A percentile compares a stretch with the other conserved stretches of the same genome.
Conservation (phyloP, 2,113 vertebrate genomes). For the Ginglymostoma cirratum region DNA sequence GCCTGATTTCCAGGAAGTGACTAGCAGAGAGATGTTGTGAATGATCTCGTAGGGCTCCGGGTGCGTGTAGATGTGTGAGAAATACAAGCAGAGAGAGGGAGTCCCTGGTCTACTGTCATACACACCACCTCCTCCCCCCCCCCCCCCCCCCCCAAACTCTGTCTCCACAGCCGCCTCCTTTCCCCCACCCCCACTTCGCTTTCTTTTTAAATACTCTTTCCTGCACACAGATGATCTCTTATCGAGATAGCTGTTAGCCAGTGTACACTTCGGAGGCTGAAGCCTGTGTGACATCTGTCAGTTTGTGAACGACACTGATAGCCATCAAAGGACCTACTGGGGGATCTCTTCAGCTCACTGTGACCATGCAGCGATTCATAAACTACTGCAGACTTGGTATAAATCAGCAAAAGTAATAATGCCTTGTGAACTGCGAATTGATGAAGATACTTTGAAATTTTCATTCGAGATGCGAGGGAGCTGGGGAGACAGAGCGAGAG, state of each 20-base stretch:
- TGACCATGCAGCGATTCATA: conserved; percentile 46
- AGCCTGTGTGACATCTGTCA: conserved; percentile 43
- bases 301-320: conserved; percentile 50
- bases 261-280: conserved; percentile 42
- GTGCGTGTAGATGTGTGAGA: conserved; percentile 16
- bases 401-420: conserved; percentile 45
- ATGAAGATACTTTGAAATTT: conserved; percentile 55
- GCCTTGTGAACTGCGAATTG: conserved; percentile 60
- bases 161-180: too few species aligned
- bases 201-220: conserved; percentile 7
- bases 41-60: neutral
- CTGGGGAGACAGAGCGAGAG: conserved; percentile 37
- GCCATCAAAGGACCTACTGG: conserved; percentile 52
- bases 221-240: neutral
- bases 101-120: neutral
- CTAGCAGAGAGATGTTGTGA: neutral
- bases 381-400: conserved; percentile 49
- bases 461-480: conserved; percentile 45
- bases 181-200: neutral
- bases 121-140: neutral
- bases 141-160: neutral
- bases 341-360: conserved; percentile 52
- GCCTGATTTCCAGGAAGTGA: conserved; percentile 15
- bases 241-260: neutral
- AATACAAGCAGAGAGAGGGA: neutral